Evolutionary conservation across 2,113 vertebrate genomes (phyloP).

Genomic region (Azemiops feae): DNA sequence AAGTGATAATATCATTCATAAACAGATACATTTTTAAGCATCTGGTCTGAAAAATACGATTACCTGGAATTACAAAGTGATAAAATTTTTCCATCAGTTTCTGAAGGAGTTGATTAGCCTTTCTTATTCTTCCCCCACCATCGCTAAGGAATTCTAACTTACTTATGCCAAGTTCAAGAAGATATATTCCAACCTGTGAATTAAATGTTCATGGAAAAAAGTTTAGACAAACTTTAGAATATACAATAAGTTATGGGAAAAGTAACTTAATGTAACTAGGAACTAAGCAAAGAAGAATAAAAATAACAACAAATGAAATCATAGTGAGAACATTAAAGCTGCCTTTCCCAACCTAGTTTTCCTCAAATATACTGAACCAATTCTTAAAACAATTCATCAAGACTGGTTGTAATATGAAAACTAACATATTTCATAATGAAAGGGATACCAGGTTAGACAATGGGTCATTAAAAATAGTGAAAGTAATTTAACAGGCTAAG

Average conservation of each 20-base stretch:
- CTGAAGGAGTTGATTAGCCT: constrained; percentile 89
- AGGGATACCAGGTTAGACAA: neutral
- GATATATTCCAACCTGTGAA: constrained; percentile 85
- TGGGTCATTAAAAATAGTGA: neutral
- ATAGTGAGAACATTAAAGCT: neutral
- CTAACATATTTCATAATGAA: neutral
- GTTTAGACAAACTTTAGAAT: neutral
- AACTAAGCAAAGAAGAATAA: neutral
- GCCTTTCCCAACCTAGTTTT: neutral
- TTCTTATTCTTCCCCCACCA: constrained; percentile 87
- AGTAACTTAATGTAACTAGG: neutral
- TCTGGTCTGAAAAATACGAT: neutral
- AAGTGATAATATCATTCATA: neutral
- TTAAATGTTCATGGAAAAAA: constrained; percentile 34
- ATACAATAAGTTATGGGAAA: neutral
- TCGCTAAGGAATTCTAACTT: constrained; percentile 90
- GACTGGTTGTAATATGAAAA: neutral
- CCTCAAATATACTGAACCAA: neutral
- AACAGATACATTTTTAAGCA: neutral
- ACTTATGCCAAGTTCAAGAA: constrained; percentile 85
- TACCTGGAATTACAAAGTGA: constrained; percentile 89
- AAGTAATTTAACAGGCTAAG: neutral
- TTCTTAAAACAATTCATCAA: neutral
- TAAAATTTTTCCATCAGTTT: constrained; percentile 92
- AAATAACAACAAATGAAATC: neutral